Conservation (phyloP, 2,797 vertebrate species). For the Discoglossus pictus region DNA sequence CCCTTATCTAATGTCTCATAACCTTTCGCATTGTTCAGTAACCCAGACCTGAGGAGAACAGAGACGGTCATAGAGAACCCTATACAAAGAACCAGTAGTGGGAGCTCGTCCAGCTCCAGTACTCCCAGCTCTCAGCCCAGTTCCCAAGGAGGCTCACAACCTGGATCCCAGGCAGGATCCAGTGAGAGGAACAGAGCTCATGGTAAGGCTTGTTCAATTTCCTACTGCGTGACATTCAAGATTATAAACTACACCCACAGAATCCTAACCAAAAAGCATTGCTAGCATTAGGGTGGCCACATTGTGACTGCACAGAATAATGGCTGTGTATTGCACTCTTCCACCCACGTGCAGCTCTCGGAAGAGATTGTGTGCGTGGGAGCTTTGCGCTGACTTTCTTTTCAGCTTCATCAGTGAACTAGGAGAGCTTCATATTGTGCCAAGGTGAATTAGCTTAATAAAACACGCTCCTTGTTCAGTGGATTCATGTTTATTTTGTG, state of each 20-base stretch:
- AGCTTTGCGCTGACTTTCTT: not conserved
- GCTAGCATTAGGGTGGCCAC: slow-evolving; percentile 8
- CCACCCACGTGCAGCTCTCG: slow-evolving; percentile 10
- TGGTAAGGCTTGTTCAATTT: slow-evolving; percentile 66
- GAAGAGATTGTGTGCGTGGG: slow-evolving; percentile 45
- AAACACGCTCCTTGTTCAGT: slow-evolving; percentile 27
- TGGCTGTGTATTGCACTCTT: slow-evolving; percentile 9
- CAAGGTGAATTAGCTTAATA: not conserved
- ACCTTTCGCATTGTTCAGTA: slow-evolving; percentile 68
- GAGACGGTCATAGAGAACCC: slow-evolving; percentile 85
- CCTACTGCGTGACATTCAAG: not conserved
- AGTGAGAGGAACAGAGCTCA: slow-evolving; percentile 83
- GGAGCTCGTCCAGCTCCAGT: slow-evolving; percentile 96
- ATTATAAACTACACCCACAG: slow-evolving; percentile 27
- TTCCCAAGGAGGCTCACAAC: slow-evolving; percentile 89
- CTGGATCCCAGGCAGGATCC: slow-evolving; percentile 78
- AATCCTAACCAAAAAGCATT: slow-evolving; percentile 3
- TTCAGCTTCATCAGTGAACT: slow-evolving; percentile 14
- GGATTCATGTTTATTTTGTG: not conserved
- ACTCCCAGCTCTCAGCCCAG: slow-evolving; percentile 88
- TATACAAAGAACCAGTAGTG: slow-evolving; percentile 91
- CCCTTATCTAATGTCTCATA: not conserved
- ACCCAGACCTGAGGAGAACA: slow-evolving; percentile 90
- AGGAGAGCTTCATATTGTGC: slow-evolving; percentile 14
- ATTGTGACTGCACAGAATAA: slow-evolving; percentile 29